Evolutionary conservation across 2,113 vertebrate genomes (phyloP).

Genomic region (Gallinago undulata): DNA sequence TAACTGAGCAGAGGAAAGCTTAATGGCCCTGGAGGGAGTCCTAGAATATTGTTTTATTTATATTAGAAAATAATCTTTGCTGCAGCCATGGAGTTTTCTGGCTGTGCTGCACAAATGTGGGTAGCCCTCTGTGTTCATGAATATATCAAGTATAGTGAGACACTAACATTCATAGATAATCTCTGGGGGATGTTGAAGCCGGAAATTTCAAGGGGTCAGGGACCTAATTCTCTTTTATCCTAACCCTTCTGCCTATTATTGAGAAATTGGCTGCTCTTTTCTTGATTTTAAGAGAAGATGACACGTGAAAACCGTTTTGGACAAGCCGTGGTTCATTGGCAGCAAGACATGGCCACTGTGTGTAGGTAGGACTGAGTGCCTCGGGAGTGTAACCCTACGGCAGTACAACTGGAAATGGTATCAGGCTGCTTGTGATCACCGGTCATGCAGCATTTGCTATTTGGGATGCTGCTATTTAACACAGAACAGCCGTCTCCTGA

Average conservation of each 20-base stretch:
- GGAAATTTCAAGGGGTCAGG: not conserved
- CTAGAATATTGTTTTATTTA: slow-evolving; percentile 20
- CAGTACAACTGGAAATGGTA: not conserved
- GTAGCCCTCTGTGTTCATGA: not conserved
- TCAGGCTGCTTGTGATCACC: not conserved
- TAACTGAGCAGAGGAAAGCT: not conserved
- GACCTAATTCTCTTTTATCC: not conserved
- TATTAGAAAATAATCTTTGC: not conserved
- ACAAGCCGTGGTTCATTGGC: not conserved
- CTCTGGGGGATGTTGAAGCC: not conserved
- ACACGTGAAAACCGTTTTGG: not conserved
- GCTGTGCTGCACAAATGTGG: not conserved
- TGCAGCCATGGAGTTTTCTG: not conserved
- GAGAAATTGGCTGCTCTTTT: not conserved
- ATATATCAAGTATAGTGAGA: not conserved
- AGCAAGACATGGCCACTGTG: not conserved
- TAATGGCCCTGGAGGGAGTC: not conserved
- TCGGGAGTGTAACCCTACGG: fast-evolving
- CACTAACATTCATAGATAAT: not conserved
- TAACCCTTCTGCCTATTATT: not conserved
- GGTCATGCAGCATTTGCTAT: fast-evolving
- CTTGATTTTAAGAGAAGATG: not conserved
- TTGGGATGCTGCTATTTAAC: not conserved
- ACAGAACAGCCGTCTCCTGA: not conserved
- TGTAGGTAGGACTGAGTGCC: not conserved